A percentile compares a stretch with the other conserved stretches of the same genome.
Conservation (phyloP, 1,140 invertebrate species). For the Acromyrmex charruanus region DNA sequence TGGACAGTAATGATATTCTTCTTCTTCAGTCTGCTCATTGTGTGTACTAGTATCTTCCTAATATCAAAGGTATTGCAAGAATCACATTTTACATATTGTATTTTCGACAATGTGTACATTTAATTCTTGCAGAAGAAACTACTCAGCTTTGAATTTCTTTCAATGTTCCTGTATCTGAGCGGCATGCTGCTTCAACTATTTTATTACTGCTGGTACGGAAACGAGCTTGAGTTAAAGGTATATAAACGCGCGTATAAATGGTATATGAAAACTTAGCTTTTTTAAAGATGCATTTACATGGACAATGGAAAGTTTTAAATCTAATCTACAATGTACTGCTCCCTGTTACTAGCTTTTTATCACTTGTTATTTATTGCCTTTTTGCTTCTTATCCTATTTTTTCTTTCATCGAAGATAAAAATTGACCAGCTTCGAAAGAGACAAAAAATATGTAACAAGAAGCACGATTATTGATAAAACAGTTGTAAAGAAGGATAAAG, state of each 20-base stretch:
- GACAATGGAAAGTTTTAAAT: neutral
- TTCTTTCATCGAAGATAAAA: too few species aligned
- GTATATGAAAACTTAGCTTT: neutral
- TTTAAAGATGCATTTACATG: neutral
- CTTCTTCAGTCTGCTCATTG: conserved; percentile 38
- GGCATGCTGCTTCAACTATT: conserved; percentile 61
- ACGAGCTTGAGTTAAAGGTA: conserved; percentile 59
- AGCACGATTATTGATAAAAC: too few species aligned
- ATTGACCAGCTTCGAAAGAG: too few species aligned
- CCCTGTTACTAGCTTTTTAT: too few species aligned
- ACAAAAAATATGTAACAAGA: too few species aligned
- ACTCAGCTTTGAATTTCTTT: conserved; percentile 46
- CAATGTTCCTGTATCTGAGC: neutral
- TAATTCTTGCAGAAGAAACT: conserved; percentile 39
- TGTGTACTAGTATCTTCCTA: conserved; percentile 57
- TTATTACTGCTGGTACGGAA: conserved; percentile 67
- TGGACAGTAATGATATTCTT: conserved; percentile 46
- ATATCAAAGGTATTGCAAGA: conserved; percentile 38
- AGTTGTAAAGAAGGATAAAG: too few species aligned
- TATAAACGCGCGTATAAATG: neutral
- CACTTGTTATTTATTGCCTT: too few species aligned
- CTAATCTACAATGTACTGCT: too few species aligned
- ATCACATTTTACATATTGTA: neutral
- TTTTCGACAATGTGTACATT: neutral
- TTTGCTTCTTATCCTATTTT: too few species aligned